These are phyloP conservation scores for Cherax quadricarinatus DNA, from an alignment of 1,140 invertebrate species.

Conservation along the genomic window DNA sequence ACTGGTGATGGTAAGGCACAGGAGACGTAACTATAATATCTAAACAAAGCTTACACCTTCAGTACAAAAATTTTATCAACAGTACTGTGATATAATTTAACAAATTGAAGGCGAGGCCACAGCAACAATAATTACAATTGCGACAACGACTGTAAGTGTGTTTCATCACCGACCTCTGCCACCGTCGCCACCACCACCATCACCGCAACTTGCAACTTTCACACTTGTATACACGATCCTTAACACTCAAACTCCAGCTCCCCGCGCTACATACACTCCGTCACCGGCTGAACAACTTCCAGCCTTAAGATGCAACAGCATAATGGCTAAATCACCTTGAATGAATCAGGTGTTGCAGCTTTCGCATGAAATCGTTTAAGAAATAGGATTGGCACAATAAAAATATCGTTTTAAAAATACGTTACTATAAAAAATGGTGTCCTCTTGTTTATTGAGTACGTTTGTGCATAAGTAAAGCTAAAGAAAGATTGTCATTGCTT, in stretches of 20 bases:
- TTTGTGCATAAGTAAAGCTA: no score
- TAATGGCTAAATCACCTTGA: not conserved
- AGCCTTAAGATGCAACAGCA: not conserved
- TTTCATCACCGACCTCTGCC: slow-evolving; percentile 47
- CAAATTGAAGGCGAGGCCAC: slow-evolving; percentile 25
- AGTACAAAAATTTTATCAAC: not conserved
- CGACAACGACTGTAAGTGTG: slow-evolving; percentile 30
- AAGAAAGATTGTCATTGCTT: no score
- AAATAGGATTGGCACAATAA: slow-evolving; percentile 33
- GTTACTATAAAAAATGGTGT: not conserved
- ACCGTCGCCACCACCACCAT: not conserved
- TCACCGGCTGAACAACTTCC: not conserved
- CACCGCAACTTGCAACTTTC: not conserved
- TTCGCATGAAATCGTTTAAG: slow-evolving; percentile 29
- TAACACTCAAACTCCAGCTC: not conserved
- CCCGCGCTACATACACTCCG: not conserved
- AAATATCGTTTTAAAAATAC: not conserved
- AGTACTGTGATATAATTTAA: slow-evolving; percentile 10
- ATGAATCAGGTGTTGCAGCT: slow-evolving; percentile 9
- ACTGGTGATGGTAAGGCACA: not conserved
- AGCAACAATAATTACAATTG: slow-evolving; percentile 44
- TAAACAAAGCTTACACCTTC: not conserved
- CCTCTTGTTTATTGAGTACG: not conserved
- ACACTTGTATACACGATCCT: not conserved
- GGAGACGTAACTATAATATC: not conserved